Evolutionary conservation across 1,140 invertebrate genomes (phyloP).

Genomic region (Brachionus paranguensis): DNA sequence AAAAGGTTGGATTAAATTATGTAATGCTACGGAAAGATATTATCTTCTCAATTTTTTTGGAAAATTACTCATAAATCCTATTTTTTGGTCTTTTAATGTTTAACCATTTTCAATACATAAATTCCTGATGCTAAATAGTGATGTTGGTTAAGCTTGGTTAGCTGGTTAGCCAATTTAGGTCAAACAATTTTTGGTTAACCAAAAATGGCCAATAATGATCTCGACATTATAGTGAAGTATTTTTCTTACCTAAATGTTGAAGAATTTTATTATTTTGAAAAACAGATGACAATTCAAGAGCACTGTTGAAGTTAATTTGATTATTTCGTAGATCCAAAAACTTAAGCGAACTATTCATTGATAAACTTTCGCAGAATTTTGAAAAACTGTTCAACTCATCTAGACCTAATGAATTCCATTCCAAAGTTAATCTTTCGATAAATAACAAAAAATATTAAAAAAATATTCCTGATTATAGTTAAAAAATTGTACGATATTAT

Average conservation of each 20-base stretch:
- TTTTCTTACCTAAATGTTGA: slow-evolving; percentile 46
- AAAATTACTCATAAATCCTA: too few species aligned
- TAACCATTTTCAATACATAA: too few species aligned
- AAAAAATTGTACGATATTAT: slow-evolving; percentile 45
- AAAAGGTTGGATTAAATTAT: too few species aligned
- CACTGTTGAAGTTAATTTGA: slow-evolving; percentile 53
- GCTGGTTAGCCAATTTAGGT: too few species aligned
- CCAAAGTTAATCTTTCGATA: slow-evolving; percentile 49
- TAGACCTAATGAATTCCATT: slow-evolving; percentile 53
- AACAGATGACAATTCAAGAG: slow-evolving; percentile 47
- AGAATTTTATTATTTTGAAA: slow-evolving; percentile 50
- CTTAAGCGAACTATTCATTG: slow-evolving; percentile 46
- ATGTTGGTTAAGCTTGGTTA: too few species aligned
- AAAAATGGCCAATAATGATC: too few species aligned
- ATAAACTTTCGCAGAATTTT: slow-evolving; percentile 53
- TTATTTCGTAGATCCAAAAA: slow-evolving; percentile 55
- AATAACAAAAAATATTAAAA: not conserved
- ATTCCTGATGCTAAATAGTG: too few species aligned
- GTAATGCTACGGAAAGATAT: too few species aligned
- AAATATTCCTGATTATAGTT: not conserved
- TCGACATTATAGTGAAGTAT: not conserved
- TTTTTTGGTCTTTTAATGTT: too few species aligned
- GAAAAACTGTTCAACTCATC: slow-evolving; percentile 53
- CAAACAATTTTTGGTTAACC: too few species aligned
- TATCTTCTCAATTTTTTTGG: too few species aligned